Base-by-base conservation (phyloP, 1,140 invertebrate genomes). In the Drosophila pallidifrons region DNA sequence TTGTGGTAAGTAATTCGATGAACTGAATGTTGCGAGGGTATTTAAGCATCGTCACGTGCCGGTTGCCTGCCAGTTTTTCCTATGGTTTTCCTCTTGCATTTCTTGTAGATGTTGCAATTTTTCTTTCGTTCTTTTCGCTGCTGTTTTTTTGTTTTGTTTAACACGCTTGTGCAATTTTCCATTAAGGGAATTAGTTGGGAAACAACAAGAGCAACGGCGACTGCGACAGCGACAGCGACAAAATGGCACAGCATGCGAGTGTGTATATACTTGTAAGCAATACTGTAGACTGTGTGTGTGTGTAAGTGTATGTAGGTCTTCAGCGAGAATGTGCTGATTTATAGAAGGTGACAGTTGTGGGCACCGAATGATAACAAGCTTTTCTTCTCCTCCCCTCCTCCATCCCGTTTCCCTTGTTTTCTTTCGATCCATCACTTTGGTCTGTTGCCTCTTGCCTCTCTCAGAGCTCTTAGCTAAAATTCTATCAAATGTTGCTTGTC, bases 281-380 rank as follows among this genome's bases (percentile, higher is more conserved):
- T 51, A 69, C 47, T 69, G 20, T 25, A 4, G 20, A 25, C 0
- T 25, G 20, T 25, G 49, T 59, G 58, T 46, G 5, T 55, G 38
- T 13, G 20, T 11, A 16, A 70, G 58, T 58, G 20, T 71, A 43
- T 71, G 77, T 68, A 38, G 57, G 61, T 85, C 68, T 77, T 63
- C 59, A 41, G 41, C 28, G 45, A 55, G 70, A 51, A 63, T 70
- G 45, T 71, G 85, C 85, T 88, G 86, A 89, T 89, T 90, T 89
- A 89, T 89, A 90, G 81, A 90, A 89, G 86, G 86, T 89, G 85
- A 89, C 85, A 90, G 85, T 89, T 89, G 86, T 79, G 85, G 85
- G 79, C 81, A 81, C 81, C 81, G 67, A 79, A 82, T 89, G 85
- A 89, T 89, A 89, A 89, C 85, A 90, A 88, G 85, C 61, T 78